Evolutionary conservation across 2,888 invertebrate species (phyloP).

Genomic region (Caenorhabditis panamensis): DNA sequence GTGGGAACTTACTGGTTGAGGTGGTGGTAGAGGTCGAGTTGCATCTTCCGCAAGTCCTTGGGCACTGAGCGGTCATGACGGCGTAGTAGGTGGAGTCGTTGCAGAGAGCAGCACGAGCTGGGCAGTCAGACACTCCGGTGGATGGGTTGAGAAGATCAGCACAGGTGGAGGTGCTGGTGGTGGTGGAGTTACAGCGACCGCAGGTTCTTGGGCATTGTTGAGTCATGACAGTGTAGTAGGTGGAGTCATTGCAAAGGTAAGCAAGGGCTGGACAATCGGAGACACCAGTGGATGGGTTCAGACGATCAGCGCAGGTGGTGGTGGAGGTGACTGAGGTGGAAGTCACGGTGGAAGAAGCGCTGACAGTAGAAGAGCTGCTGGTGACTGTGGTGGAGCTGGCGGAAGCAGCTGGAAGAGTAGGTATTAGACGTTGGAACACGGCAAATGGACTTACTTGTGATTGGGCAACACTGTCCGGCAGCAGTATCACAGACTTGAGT

Average conservation of each 20-base stretch:
- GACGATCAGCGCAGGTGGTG: slow-evolving; percentile 53
- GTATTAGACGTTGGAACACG: not conserved
- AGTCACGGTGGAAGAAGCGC: slow-evolving; percentile 11
- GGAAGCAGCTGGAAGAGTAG: slow-evolving; percentile 12
- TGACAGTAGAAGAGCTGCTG: slow-evolving; percentile 25
- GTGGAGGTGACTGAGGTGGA: slow-evolving; percentile 14
- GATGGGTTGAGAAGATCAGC: slow-evolving; percentile 44
- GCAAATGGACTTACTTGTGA: slow-evolving; percentile 25
- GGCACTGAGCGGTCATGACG: slow-evolving; percentile 62
- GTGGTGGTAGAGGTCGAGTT: slow-evolving; percentile 43
- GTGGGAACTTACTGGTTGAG: slow-evolving; percentile 32
- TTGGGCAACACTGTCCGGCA: slow-evolving; percentile 39
- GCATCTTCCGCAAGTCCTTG: slow-evolving; percentile 62
- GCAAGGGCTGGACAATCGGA: slow-evolving; percentile 60
- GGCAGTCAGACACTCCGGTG: slow-evolving; percentile 50
- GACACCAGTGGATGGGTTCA: slow-evolving; percentile 60
- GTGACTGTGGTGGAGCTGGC: slow-evolving; percentile 26
- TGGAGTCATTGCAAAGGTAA: slow-evolving; percentile 56
- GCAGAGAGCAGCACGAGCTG: slow-evolving; percentile 55
- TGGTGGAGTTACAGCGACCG: slow-evolving; percentile 47
- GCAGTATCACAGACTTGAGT: slow-evolving; percentile 40
- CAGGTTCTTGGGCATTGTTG: slow-evolving; percentile 63
- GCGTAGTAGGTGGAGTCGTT: slow-evolving; percentile 54
- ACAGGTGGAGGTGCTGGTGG: slow-evolving; percentile 32
- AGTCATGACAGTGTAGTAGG: slow-evolving; percentile 64